Base-by-base conservation (phyloP, 2,888 invertebrate genomes). In the Ectobius pallidus region DNA sequence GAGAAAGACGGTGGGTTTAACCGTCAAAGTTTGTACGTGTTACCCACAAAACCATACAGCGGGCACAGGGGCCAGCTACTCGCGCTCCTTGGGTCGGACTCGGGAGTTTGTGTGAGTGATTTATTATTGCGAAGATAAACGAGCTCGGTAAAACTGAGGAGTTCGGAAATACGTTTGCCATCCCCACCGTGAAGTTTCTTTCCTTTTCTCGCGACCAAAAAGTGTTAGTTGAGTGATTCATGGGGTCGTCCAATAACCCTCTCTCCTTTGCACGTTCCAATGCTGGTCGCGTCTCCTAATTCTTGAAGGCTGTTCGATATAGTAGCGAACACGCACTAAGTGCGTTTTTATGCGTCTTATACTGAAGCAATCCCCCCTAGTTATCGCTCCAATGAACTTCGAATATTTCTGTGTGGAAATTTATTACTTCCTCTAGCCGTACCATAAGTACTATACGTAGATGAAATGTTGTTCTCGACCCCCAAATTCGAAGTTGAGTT, bases 101-200 rank as follows among this genome's bases (percentile, higher is more conserved):
- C 39, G 22, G 7, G 3, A 42, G 22, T n/a, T 16, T 34, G 11
- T 20, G 6, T 22, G n/a, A 63, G 65, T 65, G 65, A 65, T 65
- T 65, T 65, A 65, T 65, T 44, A 25, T 65, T 30, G 22, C 27
- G n/a, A 65, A 65, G 65, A 65, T 65, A 65, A 65, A 65, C 46
- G 65, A 65, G 22, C 65, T 27, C 27, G 16, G 27, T 25, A 18
- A 42, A 65, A 65, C 65, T 65, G 65, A 65, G n/a, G 44, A 42
- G 65, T 44, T 65, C 46, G 65, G 46, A 42, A 39, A 27, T 46
- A 62, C 62, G 39, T 62, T 62, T 22, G 3, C 27, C 30, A 25
- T 30, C 27, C 2, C 9, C 7, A 4, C 52, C 22, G 20, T 20
- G 25, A 52, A 25, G 25, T 14, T 52, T 52, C 52, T 52, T 30